These are phyloP conservation scores for Mesocentrotus franciscanus DNA, from an alignment of 53 echinoderm and acorn worm species.

Conservation along the genomic window DNA sequence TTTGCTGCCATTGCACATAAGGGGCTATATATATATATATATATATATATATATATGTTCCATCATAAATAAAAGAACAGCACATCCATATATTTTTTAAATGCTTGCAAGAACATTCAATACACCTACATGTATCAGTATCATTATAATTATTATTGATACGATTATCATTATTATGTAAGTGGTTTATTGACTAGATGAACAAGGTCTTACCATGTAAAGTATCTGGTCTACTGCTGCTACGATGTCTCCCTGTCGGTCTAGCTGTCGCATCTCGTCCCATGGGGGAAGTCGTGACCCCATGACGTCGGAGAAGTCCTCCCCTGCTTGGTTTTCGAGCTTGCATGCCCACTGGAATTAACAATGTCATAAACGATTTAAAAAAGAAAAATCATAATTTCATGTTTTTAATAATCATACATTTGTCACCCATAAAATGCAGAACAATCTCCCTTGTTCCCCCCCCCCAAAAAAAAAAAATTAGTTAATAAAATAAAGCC, in stretches of 20 bases:
- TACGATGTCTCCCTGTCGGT: conserved; percentile 75
- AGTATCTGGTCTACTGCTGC: conserved; percentile 84
- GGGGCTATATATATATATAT: too few species aligned
- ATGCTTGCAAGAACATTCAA: background rate
- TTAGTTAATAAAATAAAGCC: too few species aligned
- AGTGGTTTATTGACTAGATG: background rate
- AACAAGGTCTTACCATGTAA: conserved; percentile 73
- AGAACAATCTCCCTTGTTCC: background rate
- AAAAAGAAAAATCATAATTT: conserved; percentile 27
- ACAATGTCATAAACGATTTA: background rate
- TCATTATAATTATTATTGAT: background rate
- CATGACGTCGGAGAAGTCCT: conserved; percentile 80
- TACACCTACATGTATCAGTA: background rate
- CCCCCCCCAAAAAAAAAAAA: background rate
- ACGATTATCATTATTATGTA: too few species aligned
- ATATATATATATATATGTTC: too few species aligned
- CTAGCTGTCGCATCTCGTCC: conserved; percentile 75
- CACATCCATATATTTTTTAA: too few species aligned
- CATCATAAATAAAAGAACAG: too few species aligned
- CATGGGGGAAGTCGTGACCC: conserved; percentile 76
- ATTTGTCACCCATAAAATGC: background rate
- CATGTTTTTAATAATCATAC: background rate
- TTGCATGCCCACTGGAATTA: conserved; percentile 45
- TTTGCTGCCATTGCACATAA: too few species aligned
- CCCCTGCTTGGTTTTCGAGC: conserved; percentile 86